These are phyloP conservation scores for Oegoconia quadripuncta DNA, from an alignment of 2,888 invertebrate genomes.

Conservation along the genomic window DNA sequence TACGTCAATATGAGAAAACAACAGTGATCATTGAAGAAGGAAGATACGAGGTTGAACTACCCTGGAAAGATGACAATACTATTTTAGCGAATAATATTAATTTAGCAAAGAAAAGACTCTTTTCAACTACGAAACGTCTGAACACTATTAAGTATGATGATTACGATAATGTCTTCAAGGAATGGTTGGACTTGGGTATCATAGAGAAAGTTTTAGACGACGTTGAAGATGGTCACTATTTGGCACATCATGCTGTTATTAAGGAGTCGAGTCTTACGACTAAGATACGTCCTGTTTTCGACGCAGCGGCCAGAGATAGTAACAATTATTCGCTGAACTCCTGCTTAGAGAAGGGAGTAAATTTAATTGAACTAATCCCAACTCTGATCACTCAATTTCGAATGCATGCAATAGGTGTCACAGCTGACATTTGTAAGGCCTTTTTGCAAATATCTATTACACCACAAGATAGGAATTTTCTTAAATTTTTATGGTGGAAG, in stretches of 20 bases:
- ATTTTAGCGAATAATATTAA: not conserved
- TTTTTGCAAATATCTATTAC: not conserved
- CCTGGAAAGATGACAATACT: not conserved
- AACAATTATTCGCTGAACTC: too few relatives aligned
- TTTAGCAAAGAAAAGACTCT: not conserved
- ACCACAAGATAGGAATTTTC: not conserved
- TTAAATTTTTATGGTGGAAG: not conserved
- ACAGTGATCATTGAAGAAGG: not conserved
- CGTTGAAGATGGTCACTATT: not conserved
- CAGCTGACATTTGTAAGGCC: too few relatives aligned
- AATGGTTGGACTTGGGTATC: not conserved
- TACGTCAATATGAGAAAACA: not conserved
- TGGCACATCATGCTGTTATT: not conserved
- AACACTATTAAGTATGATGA: not conserved
- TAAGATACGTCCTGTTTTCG: not conserved
- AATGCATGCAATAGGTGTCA: not conserved
- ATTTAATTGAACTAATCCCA: not conserved
- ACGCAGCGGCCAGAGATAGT: too few relatives aligned
- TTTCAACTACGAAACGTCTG: not conserved
- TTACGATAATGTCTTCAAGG: not conserved
- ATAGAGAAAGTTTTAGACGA: not conserved
- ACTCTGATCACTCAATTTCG: not conserved
- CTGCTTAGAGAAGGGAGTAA: not conserved
- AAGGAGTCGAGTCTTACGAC: not conserved
- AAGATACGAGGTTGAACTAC: constrained; percentile 1